phyloP scores from a whole-genome alignment of 2,888 invertebrate genomes.

The Drosophila monieri region DNA sequence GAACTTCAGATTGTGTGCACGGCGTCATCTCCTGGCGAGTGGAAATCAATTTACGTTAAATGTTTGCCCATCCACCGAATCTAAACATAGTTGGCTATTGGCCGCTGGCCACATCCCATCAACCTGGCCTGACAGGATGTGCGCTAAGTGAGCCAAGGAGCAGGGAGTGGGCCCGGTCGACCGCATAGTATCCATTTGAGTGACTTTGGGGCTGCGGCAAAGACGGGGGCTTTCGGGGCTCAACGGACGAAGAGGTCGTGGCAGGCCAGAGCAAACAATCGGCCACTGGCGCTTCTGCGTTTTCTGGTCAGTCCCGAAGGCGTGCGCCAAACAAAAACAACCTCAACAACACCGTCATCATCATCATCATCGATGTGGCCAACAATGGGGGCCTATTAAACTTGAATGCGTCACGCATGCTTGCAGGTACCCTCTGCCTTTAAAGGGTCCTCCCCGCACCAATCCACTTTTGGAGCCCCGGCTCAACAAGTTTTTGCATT shows the following conservation, averaged over 20 bases:
- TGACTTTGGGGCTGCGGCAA: constrained; percentile 21
- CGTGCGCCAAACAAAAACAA: constrained; percentile 23
- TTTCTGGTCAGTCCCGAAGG: constrained; percentile 29
- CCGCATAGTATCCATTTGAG: constrained; percentile 62
- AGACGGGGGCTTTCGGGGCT: too few species aligned
- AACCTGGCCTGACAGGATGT: constrained; percentile 41
- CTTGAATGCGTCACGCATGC: constrained; percentile 69
- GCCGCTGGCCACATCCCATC: constrained; percentile 17
- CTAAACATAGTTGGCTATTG: constrained; percentile 39
- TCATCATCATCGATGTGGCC: constrained; percentile 25
- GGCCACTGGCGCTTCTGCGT: constrained; percentile 20
- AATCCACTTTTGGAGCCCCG: constrained; percentile 13
- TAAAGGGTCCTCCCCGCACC: background rate
- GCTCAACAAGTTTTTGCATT: constrained; percentile 69
- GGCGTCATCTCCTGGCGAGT: constrained; percentile 45
- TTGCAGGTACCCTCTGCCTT: constrained; percentile 30
- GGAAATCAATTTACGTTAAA: constrained; percentile 65
- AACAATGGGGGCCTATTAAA: constrained; percentile 56
- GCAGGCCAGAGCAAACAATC: constrained; percentile 20
- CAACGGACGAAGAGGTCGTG: background rate
- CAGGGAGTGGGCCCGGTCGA: constrained; percentile 28
- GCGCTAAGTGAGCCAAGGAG: constrained; percentile 34
- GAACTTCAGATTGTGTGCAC: constrained; percentile 19
- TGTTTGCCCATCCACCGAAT: constrained; percentile 53
- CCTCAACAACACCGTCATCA: background rate